Evolutionary conservation across 2,113 vertebrate species (phyloP), one percentile per base, ranked within the genome.

Genomic region (Paradisaea rubra): DNA sequence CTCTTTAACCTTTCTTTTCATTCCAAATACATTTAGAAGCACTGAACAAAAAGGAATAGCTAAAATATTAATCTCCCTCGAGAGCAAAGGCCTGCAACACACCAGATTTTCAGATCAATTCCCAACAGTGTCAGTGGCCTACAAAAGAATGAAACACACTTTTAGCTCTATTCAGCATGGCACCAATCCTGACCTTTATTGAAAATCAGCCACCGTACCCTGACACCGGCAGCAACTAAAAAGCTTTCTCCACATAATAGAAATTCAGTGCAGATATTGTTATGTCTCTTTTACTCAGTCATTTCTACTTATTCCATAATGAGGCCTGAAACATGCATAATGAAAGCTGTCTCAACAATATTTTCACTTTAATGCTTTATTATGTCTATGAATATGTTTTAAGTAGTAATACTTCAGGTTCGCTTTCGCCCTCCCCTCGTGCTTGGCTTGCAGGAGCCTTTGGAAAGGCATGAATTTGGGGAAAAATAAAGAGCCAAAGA

Each of bases 331-430:
- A 98, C 98, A 98, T 98, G 98, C 98, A 98, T 99, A 98, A 99
- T 98, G 98, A 98, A 98, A 99, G 98, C 98, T 98, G 99, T 98
- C 99, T 98, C 98, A 98, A 98, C 98, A 98, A 98, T 98, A 99
- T 99, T 98, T 99, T 98, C 98, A 98, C 98, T 98, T 98, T 98
- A 99, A 99, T 98, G 98, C 98, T 98, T 98, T 97, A 98, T 99
- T 99, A 99, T 99, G 98, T 98, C 98, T 97, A 94, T 97, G 97
- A 98, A 97, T 98, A 98, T 96, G 97, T 95, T 97, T 93, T 96
- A 98, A 98, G 98, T 98, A 98, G 97, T 97, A 98, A 98, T 98
- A 97, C 96, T 98, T 97, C 93, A 97, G 83, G 13, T 96, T 94
- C 19, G 15, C 82, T 90, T 93, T 72, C 31, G 56, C 94, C 82